Base-by-base conservation (phyloP, 2,113 vertebrate genomes). In the Phocoena sinus region DNA sequence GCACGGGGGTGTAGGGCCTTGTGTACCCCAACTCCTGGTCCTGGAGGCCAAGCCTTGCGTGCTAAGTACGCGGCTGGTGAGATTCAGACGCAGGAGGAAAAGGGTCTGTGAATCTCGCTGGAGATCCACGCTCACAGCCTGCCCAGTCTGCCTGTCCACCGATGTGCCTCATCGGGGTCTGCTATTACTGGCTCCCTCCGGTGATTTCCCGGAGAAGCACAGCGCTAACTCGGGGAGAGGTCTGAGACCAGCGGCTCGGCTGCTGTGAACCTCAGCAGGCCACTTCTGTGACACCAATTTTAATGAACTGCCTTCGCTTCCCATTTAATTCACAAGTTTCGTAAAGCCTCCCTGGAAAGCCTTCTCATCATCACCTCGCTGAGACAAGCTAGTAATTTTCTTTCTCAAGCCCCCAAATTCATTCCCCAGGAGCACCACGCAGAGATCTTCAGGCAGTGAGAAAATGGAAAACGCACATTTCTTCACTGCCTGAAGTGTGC, bases 51-150 rank as follows among this genome's bases (percentile, higher is more conserved):
- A 73, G 74, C 18, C 44, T 36, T 14, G 0, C 0, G 15, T 8
- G 23, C 68, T 14, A 1, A 38, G 25, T 0, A 3, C 1, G n/a
- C 0, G 0, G 44, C 33, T 2, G 7, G 15, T 0, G 17, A 62
- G 67, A n/a, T 28, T 23, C 2, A 3, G 41, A 21, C 3, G 0
- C 33, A 8, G 12, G 14, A 44, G 62, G 2, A 10, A 15, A 41
- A 14, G 11, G 36, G 67, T 2, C 5, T 1, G 31, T 26, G 87
- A 25, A 1, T n/a, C 56, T 62, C 2, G 5, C 77, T 0, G 13
- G 23, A 47, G 74, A 47, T 1, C 2, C 50, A 1, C 6, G 18
- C 31, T 18, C 89, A 23, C 14, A 31, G 84, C 56, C 33, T 3
- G 36, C 38, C 25, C 1, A 1, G 56, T 23, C 3, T 6, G 17